Evolutionary conservation across 2,888 invertebrate species (phyloP).

Genomic region (Herminia tarsipennalis): DNA sequence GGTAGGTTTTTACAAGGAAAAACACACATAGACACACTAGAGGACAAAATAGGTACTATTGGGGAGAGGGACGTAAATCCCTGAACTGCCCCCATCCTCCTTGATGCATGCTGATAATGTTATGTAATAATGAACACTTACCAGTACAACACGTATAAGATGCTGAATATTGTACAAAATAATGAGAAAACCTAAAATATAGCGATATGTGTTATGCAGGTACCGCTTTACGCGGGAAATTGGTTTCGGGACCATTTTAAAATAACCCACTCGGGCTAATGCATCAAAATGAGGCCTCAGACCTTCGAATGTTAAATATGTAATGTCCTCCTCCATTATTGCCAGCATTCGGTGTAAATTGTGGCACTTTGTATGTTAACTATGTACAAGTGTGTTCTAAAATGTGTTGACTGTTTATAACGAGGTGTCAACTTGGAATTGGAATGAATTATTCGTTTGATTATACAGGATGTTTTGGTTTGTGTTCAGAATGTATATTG

Average conservation of each 20-base stretch:
- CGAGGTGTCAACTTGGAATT: constrained; percentile 21
- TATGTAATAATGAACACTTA: constrained; percentile 28
- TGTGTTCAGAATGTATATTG: not conserved
- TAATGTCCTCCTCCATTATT: constrained; percentile 26
- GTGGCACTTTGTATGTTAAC: constrained; percentile 12
- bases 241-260: constrained; percentile 56
- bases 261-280: constrained; percentile 65
- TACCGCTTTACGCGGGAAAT: constrained; percentile 39
- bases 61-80: too few relatives aligned
- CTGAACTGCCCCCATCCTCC: too few relatives aligned
- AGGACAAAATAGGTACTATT: too few relatives aligned
- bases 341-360: not conserved
- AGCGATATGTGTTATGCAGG: constrained; percentile 54
- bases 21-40: too few relatives aligned
- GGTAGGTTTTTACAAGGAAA: too few relatives aligned
- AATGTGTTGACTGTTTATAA: constrained; percentile 15
- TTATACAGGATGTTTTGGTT: constrained; percentile 24
- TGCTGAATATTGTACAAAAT: constrained; percentile 69
- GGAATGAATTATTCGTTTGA: constrained; percentile 16
- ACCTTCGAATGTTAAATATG: constrained; percentile 49
- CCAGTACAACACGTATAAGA: constrained; percentile 63
- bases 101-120: not conserved
- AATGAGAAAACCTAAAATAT: constrained; percentile 52
- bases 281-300: constrained; percentile 67
- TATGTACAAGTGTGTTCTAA: constrained; percentile 3